Evolutionary conservation across 1,140 invertebrate genomes (phyloP).

Genomic region (Probaryconus sp.): DNA sequence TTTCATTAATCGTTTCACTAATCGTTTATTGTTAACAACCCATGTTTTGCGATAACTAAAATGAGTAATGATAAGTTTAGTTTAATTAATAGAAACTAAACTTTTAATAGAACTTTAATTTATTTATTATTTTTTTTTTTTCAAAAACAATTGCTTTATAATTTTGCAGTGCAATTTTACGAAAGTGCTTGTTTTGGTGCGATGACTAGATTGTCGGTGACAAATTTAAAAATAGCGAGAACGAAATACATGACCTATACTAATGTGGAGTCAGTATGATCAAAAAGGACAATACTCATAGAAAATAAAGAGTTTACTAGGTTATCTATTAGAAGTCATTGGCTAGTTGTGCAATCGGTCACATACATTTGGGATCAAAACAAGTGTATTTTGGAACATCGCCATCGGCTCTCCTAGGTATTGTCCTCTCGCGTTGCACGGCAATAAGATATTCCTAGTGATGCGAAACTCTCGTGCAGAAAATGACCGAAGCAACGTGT

Average conservation of each 20-base stretch:
- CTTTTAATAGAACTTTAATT: too few relatives aligned
- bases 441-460: background rate
- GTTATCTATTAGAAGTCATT: slow-evolving; percentile 62
- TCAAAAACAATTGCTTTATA: too few relatives aligned
- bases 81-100: too few relatives aligned
- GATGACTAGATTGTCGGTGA: background rate
- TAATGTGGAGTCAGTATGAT: slow-evolving; percentile 29
- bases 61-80: too few relatives aligned
- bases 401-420: slow-evolving; percentile 31
- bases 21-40: too few relatives aligned
- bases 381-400: slow-evolving; percentile 47
- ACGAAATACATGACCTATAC: slow-evolving; percentile 27
- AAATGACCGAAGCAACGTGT: background rate
- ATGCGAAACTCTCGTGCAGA: background rate
- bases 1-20: too few relatives aligned
- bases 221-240: slow-evolving; percentile 2
- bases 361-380: slow-evolving; percentile 30
- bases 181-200: background rate
- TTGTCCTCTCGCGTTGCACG: background rate
- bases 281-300: slow-evolving; percentile 29
- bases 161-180: too few relatives aligned
- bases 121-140: too few relatives aligned
- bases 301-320: slow-evolving; percentile 61
- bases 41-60: too few relatives aligned
- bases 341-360: slow-evolving; percentile 51